A percentile compares a stretch with the other conserved stretches of the same genome.
phyloP scores from a whole-genome alignment of 1,140 invertebrate genomes.

The Platyura marginata region DNA sequence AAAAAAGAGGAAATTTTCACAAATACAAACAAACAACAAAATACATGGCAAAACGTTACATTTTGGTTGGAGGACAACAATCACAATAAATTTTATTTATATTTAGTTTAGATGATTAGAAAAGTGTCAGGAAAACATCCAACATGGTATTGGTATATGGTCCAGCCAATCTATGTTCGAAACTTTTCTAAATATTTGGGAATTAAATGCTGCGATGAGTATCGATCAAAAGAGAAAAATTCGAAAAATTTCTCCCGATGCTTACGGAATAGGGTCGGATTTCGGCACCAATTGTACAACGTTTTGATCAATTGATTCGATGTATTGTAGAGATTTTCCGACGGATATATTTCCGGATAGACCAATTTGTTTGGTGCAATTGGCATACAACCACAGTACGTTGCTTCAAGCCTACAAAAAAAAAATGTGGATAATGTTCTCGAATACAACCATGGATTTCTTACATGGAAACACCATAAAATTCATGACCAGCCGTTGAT shows the following conservation, averaged over 20 bases:
- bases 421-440: too few species aligned
- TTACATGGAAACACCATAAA: slow-evolving; percentile 56
- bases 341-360: slow-evolving; percentile 56
- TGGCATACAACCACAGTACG: slow-evolving; percentile 44
- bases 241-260: slow-evolving; percentile 20
- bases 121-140: too few species aligned
- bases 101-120: too few species aligned
- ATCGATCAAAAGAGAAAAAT: slow-evolving; percentile 16
- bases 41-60: too few species aligned
- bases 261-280: slow-evolving; percentile 18
- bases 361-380: slow-evolving; percentile 46
- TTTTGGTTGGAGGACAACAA: too few species aligned
- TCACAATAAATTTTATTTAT: too few species aligned
- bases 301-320: slow-evolving; percentile 31
- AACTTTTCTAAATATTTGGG: slow-evolving; percentile 18
- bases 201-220: slow-evolving; percentile 15
- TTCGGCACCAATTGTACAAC: slow-evolving; percentile 27
- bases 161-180: too few species aligned
- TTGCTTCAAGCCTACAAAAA: slow-evolving; percentile 42
- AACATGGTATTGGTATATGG: too few species aligned
- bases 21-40: too few species aligned
- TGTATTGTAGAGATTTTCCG: slow-evolving; percentile 37
- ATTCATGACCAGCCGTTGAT: slow-evolving; percentile 58
- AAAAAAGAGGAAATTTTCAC: too few species aligned
- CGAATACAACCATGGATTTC: slow-evolving; percentile 9